Base-by-base conservation (phyloP, 2,888 invertebrate genomes). In the Polymixis lichenea region DNA sequence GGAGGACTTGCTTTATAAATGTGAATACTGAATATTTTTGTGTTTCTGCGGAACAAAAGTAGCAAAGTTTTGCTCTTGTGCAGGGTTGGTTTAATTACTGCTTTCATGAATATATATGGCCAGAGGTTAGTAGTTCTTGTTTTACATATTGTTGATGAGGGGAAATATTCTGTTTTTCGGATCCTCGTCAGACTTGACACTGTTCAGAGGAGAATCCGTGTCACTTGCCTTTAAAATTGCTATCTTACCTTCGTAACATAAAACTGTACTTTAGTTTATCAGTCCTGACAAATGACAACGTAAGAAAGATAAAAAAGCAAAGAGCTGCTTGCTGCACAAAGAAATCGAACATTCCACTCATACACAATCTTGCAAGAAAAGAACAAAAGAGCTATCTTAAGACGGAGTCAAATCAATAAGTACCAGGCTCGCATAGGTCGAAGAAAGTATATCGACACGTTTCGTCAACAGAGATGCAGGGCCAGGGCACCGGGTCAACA, bases 401-500 rank as follows among this genome's bases (percentile, higher is more conserved):
- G 82, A 71, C 71, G 61, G 66, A 61, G 53, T 62, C 43, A 62
- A 81, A 86, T 81, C 87, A 60, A 79, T 79, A 83, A 82, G 80
- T 85, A 89, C 88, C 76, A 90, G 87, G 87, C 72, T 75, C 60
- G 49, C 85, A 89, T 86, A 84, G 81, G 85, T 80, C 84, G 77
- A 87, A 87, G 87, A 88, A 87, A 86, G 86, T 84, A 84, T 86
- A 86, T 85, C 75, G 80, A 83, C 79, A 77, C 84, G 81, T 87
- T 89, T 86, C 87, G 85, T 86, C 84, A 86, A 90, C 89, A 90
- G 88, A 89, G 91, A 90, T 88, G 82, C 89, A 87, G 85, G 88
- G 82, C 80, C 87, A 88, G 90, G 90, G 80, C 86, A 90, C 84
- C 85, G 85, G 92, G 93, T 92, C 93, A 90, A 90, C 87, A 86